These are phyloP conservation scores for Apantesis nais DNA, from an alignment of 2,888 invertebrate species.

Conservation along the genomic window DNA sequence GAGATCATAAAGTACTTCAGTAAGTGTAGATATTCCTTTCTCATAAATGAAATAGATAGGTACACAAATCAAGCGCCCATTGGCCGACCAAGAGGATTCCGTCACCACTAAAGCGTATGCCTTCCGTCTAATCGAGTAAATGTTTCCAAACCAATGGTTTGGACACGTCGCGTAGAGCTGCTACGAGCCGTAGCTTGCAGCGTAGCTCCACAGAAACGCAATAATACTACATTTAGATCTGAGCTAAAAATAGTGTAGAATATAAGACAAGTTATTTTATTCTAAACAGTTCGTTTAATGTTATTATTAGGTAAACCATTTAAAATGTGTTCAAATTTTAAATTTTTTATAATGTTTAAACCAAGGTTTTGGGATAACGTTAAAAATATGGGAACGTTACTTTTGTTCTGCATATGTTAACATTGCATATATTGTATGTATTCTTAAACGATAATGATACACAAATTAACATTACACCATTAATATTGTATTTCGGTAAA, in stretches of 20 bases:
- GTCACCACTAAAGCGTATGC: conserved; percentile 76
- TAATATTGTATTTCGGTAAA: too few relatives aligned
- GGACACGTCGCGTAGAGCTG: conserved; percentile 70
- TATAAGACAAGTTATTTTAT: conserved; percentile 45
- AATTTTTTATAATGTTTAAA: too few relatives aligned
- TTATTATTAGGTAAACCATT: not conserved
- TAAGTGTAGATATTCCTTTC: conserved; percentile 36
- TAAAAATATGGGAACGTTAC: too few relatives aligned
- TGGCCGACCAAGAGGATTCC: conserved; percentile 64
- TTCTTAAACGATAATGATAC: too few relatives aligned
- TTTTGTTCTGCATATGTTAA: too few relatives aligned
- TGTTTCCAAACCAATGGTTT: conserved; percentile 74
- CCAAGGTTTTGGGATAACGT: too few relatives aligned
- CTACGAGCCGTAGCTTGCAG: conserved; percentile 62
- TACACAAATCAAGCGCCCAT: conserved; percentile 56
- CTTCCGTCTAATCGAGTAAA: conserved; percentile 80
- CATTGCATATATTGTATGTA: too few relatives aligned
- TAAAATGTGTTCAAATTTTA: too few relatives aligned
- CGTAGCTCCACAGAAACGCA: conserved; percentile 56
- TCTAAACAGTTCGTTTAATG: not conserved
- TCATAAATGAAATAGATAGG: conserved; percentile 48
- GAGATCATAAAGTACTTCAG: conserved; percentile 35
- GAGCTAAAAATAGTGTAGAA: conserved; percentile 69
- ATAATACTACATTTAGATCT: conserved; percentile 57
- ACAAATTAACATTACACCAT: too few relatives aligned